Evolutionary conservation across 2,113 vertebrate species (phyloP), one percentile per base, ranked within the genome.

Genomic region (Sakesphorus luctuosus): DNA sequence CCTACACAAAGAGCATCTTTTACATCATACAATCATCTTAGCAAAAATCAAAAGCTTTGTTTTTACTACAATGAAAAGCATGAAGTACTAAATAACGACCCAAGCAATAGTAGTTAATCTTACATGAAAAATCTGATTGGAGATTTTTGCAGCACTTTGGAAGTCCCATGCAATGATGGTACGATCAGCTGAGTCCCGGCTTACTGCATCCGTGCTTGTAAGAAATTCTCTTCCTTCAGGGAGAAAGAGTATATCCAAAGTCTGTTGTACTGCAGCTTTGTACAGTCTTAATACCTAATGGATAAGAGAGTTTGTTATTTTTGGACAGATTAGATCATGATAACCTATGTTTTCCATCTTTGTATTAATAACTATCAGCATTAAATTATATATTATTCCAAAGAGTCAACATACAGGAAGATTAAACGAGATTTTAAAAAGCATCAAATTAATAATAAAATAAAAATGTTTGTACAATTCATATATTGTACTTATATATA

Each of bases 91-190:
- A 66, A 79, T 55, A 14, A 11, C 24, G 23, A 66, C 26, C 29
- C 3, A 1, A 91, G 80, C 28, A 76, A 33, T 25, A 62, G 17
- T 3, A 61, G 20, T 15, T 66, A 68, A 83, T 50, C 99, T 98
- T 97, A 99, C 99, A 8, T 99, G 99, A 95, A 98, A 99, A 84
- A 99, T 99, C 97, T 99, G 99, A 97, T 99, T 99, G 97, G 99
- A 99, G 97, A 99, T 97, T 94, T 98, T 99, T 29, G 99, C 99
- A 15, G 98, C 98, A 35, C 98, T 99, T 80, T 98, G 96, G 91
- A 98, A 99, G 90, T 99, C 99, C 99, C 99, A 99, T 9, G 99
- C 99, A 10, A 99, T 98, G 9, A 99, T 98, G 24, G 99, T 99
- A 12, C 99, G 98, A 80, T 99, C 99, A 1, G 99, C 99, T 3